Percentiles rank a stretch among this genome's conserved stretches.
These are phyloP conservation scores for Nesometra sesokonis DNA, from an alignment of 35 echinoderm and acorn worm genomes.

Conservation along the genomic window DNA sequence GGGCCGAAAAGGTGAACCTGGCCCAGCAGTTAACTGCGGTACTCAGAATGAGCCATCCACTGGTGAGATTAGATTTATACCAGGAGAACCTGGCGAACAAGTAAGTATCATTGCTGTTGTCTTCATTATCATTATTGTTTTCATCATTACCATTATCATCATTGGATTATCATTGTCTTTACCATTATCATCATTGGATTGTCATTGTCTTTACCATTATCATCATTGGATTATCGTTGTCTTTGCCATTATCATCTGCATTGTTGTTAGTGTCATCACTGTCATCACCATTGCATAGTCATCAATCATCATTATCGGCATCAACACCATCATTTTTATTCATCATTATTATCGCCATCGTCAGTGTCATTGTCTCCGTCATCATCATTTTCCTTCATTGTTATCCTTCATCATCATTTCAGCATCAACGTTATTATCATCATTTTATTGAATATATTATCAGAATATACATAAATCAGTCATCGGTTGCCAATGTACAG, in stretches of 20 bases:
- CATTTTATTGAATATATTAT: no score
- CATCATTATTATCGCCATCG: background rate
- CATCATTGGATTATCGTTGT: background rate
- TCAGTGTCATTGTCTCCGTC: background rate
- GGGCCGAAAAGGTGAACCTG: background rate
- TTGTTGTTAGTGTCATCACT: no score
- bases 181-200: no score
- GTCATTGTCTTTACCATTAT: no score
- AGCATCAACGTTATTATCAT: no score
- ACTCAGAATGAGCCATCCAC: background rate
- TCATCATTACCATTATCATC: no score
- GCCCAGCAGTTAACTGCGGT: background rate
- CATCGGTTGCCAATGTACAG: no score
- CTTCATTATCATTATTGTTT: background rate
- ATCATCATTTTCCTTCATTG: background rate
- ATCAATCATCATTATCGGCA: slow-evolving; percentile 11
- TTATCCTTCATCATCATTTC: no score
- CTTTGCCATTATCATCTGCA: no score
- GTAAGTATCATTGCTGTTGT: background rate
- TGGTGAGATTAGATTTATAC: background rate
- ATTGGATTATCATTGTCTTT: no score
- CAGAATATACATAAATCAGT: no score
- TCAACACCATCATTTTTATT: background rate
- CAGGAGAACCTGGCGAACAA: background rate
- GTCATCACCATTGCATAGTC: background rate